Evolutionary conservation across 2,797 vertebrate genomes (phyloP).

Genomic region (Myotis pilosus): DNA sequence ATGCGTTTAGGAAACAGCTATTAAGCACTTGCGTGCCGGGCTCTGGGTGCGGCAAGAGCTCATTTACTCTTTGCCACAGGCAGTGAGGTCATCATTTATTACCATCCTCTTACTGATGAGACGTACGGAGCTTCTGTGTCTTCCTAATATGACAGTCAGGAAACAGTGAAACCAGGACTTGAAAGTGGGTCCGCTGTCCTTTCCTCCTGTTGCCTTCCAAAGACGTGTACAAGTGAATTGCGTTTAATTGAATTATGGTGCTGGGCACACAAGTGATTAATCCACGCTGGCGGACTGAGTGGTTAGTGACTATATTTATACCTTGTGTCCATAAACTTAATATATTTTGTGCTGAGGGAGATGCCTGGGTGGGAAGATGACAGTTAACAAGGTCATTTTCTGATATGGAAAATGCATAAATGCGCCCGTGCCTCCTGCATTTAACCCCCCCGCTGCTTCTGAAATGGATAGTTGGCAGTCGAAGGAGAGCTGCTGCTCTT

Average conservation of each 20-base stretch:
- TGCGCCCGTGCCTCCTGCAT: not conserved
- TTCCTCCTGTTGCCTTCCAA: not conserved
- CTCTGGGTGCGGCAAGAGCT: not conserved
- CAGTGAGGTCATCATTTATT: not conserved
- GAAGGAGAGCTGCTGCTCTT: constrained; percentile 27
- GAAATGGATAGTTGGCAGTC: constrained; percentile 32
- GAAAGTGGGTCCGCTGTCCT: not conserved
- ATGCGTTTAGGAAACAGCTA: not conserved
- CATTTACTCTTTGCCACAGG: not conserved
- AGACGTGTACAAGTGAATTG: not conserved
- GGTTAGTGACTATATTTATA: constrained; percentile 43
- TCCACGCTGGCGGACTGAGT: not conserved
- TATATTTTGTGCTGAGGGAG: constrained; percentile 46
- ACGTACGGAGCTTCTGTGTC: not conserved
- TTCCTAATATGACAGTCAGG: not conserved
- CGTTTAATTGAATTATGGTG: constrained; percentile 52
- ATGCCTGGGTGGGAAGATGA: constrained; percentile 49
- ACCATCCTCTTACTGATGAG: not conserved
- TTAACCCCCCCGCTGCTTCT: constrained; percentile 14
- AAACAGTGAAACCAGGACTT: not conserved
- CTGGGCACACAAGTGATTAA: constrained; percentile 10
- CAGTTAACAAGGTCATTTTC: constrained; percentile 67
- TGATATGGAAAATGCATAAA: constrained; percentile 55
- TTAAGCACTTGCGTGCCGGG: not conserved
- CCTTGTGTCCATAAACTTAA: constrained; percentile 46